Percentiles rank a stretch among this genome's conserved stretches.
Conservation (phyloP, 1,140 invertebrate species). For the Drosophila navojoa region DNA sequence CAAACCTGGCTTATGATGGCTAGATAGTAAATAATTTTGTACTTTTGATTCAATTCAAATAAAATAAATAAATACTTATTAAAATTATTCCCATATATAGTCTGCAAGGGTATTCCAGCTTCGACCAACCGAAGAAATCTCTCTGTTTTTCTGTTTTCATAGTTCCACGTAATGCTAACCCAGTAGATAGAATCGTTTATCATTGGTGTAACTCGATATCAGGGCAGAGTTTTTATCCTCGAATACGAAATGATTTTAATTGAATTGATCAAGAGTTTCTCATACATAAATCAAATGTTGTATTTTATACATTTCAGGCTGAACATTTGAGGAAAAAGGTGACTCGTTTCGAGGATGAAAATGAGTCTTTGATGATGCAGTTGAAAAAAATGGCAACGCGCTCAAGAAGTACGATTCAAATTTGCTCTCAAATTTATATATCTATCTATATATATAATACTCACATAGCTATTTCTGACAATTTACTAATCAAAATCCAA, state of each 20-base stretch:
- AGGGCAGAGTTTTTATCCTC: slow-evolving; percentile 72
- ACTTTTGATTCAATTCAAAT: too few species aligned
- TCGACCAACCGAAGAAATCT: not conserved
- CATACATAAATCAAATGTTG: slow-evolving; percentile 53
- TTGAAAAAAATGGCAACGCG: slow-evolving; percentile 96
- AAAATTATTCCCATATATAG: too few species aligned
- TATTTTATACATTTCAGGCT: slow-evolving; percentile 86
- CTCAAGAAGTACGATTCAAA: slow-evolving; percentile 88
- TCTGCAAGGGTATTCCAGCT: not conserved
- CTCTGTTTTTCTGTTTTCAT: not conserved
- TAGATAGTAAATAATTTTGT: too few species aligned
- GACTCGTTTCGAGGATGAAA: slow-evolving; percentile 95
- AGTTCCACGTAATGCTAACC: slow-evolving; percentile 27
- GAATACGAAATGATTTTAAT: slow-evolving; percentile 53
- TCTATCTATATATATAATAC: not conserved
- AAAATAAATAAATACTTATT: too few species aligned
- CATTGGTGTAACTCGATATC: slow-evolving; percentile 16
- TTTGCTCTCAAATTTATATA: slow-evolving; percentile 12
- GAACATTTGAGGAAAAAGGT: slow-evolving; percentile 93
- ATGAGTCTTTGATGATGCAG: slow-evolving; percentile 95
- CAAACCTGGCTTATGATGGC: too few species aligned
- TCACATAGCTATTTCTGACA: not conserved
- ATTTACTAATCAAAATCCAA: too few species aligned
- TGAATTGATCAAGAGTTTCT: slow-evolving; percentile 23
- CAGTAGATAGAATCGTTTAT: slow-evolving; percentile 12